Evolutionary conservation across 2,888 invertebrate genomes (phyloP).

Genomic region (Pimpla rufipes): DNA sequence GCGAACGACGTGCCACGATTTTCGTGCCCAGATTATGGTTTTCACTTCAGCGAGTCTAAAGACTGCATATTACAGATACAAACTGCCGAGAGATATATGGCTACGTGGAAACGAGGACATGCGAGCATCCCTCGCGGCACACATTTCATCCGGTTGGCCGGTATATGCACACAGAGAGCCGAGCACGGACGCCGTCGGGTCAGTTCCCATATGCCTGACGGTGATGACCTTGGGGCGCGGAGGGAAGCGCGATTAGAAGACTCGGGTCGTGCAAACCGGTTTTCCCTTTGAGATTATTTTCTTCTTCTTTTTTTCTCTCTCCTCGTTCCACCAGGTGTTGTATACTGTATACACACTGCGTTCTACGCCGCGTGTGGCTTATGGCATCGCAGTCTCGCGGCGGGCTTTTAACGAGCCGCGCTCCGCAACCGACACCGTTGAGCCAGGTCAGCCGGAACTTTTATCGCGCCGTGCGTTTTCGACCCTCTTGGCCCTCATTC

Average conservation of each 20-base stretch:
- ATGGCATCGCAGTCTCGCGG: neutral
- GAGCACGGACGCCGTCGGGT: neutral
- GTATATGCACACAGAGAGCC: neutral
- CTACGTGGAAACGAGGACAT: slow-evolving; percentile 35
- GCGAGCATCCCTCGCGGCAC: slow-evolving; percentile 51
- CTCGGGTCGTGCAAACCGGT: slow-evolving; percentile 51
- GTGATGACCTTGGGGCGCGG: slow-evolving; percentile 55
- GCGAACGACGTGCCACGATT: neutral
- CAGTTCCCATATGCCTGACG: slow-evolving; percentile 32
- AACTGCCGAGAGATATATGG: neutral
- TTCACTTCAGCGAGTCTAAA: slow-evolving; percentile 1
- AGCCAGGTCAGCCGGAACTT: slow-evolving; percentile 49
- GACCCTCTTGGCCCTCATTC: slow-evolving; percentile 19
- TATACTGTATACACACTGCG: slow-evolving; percentile 15
- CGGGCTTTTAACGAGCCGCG: slow-evolving; percentile 32
- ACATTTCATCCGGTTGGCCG: slow-evolving; percentile 24
- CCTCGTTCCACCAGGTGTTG: slow-evolving; percentile 51
- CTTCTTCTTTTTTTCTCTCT: too few species aligned
- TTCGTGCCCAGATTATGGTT: slow-evolving; percentile 23
- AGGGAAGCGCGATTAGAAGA: slow-evolving; percentile 44
- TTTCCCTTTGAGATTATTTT: slow-evolving; percentile 53
- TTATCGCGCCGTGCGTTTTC: slow-evolving; percentile 27
- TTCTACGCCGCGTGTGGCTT: slow-evolving; percentile 17
- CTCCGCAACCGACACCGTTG: slow-evolving; percentile 13
- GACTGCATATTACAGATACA: neutral